Conservation (phyloP, 30 jellyfish, hydroid and myxozoan species). For the Turritopsis dohrnii region DNA sequence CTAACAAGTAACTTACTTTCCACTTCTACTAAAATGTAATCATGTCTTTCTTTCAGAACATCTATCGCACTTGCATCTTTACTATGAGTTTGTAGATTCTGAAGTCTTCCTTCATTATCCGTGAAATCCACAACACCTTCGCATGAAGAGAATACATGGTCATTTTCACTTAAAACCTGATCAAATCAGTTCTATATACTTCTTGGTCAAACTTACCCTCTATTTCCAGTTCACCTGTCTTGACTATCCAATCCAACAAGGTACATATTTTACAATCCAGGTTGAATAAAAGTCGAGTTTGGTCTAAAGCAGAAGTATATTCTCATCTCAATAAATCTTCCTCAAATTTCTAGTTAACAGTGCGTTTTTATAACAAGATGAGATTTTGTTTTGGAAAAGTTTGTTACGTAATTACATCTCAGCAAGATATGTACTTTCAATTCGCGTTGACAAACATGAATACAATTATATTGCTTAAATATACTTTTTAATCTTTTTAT, state of each 20-base stretch:
- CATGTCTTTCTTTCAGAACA: not conserved
- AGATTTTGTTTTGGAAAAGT: too few species aligned
- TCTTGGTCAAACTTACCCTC: not conserved
- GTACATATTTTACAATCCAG: not conserved
- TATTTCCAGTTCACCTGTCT: not conserved
- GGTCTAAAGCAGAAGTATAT: not conserved
- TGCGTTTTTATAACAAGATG: not conserved
- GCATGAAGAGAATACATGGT: too few species aligned
- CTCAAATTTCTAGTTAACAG: not conserved
- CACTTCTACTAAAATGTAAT: not conserved
- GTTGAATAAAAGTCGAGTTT: not conserved
- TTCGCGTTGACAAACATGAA: too few species aligned
- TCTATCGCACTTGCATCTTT: not conserved
- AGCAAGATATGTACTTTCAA: too few species aligned
- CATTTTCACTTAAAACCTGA: not conserved
- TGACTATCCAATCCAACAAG: not conserved
- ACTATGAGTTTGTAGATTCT: not conserved
- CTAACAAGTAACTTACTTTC: not conserved
- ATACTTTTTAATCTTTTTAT: too few species aligned
- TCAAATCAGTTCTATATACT: not conserved
- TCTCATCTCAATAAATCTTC: not conserved
- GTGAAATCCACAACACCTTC: not conserved
- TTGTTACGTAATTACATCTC: too few species aligned
- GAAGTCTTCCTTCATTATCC: not conserved
- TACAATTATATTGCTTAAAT: not conserved